Evolutionary conservation across 92 coral and sea anemone genomes (phyloP), one percentile per base, ranked within the genome.

Genomic region (Phenganax subtilis): DNA sequence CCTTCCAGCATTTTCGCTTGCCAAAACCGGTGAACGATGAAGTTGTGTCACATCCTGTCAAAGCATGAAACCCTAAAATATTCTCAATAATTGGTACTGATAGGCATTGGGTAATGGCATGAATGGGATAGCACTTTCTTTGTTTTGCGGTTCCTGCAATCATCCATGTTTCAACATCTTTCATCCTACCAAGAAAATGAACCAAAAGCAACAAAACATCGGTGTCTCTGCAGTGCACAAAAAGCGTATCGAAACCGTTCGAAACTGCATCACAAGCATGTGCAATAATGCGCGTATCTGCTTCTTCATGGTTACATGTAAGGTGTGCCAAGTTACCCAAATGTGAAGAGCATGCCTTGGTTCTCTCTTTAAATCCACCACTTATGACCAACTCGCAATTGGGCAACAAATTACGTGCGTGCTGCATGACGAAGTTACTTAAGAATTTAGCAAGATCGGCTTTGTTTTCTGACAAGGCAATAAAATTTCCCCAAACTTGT

Each of bases 1-100:
- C 76, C 84, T 85, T 77, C 84, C 84, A 79, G 31, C 78, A 29
- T 12, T 66, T 78, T 70, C 78, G 77, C 75, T 84, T 84, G 16
- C 75, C 65, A 77, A 76, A 74, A 54, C 85, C 30, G 55, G 72
- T 63, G 59, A 85, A 54, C 37, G 80, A 79, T 52, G 87, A 85
- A 30, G 72, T 75, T 44, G 75, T 81, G 51, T 85, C 82, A 25
- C 85, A 85, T 54, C 85, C 88, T 28, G 85, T 74, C 14, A 63
- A 37, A 10, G 85, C 80, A 55, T 80, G 76, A 58, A 81, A 81
- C 57, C 85, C 84, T 57, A 80, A 37, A 20, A 79, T 20, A 68
- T 68, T 68, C 25, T 68, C 20, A 6, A 25, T 59, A 59, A 59
- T 14, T 72, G 25, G 63, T 55, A 47, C 53, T 64, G 25, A 52